Conservation (phyloP, 1,140 invertebrate species). For the Ptiloglossa arizonensis region DNA sequence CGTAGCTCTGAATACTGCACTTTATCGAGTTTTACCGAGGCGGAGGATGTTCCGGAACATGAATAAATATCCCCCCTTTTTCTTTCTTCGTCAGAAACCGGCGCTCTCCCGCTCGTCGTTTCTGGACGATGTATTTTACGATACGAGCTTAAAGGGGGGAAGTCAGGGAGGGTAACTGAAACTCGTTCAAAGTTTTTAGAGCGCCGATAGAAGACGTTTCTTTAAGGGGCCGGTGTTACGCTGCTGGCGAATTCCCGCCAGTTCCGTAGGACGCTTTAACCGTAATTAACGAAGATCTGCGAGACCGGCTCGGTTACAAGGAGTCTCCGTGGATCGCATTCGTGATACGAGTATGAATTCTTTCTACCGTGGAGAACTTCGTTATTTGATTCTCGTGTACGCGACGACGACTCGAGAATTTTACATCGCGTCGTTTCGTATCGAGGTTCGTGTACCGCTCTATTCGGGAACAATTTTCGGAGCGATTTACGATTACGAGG, state of each 20-base stretch:
- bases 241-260: not conserved
- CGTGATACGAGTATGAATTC: not conserved
- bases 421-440: no score
- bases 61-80: conserved; percentile 23
- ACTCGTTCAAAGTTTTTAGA: conserved; percentile 34
- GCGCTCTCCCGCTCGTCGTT: not conserved
- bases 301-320: not conserved
- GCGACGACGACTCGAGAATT: no score
- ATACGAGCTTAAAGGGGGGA: not conserved
- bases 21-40: conserved; percentile 5
- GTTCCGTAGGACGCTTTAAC: not conserved
- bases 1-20: not conserved
- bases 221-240: not conserved
- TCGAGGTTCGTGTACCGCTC: no score
- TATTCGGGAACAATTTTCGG: no score
- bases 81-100: not conserved
- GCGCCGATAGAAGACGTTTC: conserved; percentile 29
- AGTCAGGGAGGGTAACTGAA: conserved; percentile 21
- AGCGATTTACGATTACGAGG: no score
- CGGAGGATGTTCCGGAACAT: not conserved
- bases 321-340: not conserved
- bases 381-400: no score
- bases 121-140: conserved; percentile 11
- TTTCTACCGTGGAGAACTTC: not conserved
- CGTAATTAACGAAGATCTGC: conserved; percentile 31